Percentiles rank a stretch among this genome's conserved stretches.
phyloP scores from a whole-genome alignment of 1,140 invertebrate genomes.

The Coenobita brevimanus region DNA sequence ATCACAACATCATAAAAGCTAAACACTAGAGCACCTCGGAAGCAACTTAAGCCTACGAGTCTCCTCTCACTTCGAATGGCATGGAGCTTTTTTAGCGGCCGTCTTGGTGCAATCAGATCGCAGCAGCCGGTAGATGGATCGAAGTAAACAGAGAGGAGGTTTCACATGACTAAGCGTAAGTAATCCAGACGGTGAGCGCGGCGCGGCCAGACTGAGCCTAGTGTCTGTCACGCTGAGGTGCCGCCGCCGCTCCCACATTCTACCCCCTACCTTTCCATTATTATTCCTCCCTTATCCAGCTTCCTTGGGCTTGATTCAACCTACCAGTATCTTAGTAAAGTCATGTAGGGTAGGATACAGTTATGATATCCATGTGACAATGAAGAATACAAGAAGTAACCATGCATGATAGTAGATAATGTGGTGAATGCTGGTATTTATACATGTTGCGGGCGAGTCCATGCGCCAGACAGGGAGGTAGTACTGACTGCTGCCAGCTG shows the following conservation, averaged over 20 bases:
- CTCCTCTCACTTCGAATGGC: conserved; percentile 39
- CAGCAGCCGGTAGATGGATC: conserved; percentile 39
- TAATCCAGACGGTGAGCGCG: conserved; percentile 6
- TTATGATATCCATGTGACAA: not conserved
- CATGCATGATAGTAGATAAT: not conserved
- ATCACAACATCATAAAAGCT: conserved; percentile 43
- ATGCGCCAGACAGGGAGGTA: conserved; percentile 57
- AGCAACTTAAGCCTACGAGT: conserved; percentile 16
- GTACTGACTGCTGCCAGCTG: no score
- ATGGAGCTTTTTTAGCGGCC: conserved; percentile 18
- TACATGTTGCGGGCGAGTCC: conserved; percentile 47
- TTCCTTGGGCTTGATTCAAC: no score
- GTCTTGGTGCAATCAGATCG: conserved; percentile 39
- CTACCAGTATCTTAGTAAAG: not conserved
- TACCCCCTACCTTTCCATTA: not conserved
- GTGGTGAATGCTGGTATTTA: conserved; percentile 28
- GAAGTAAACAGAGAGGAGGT: not conserved
- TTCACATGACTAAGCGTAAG: conserved; percentile 37
- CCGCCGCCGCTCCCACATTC: conserved; percentile 19
- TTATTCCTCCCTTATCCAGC: not conserved
- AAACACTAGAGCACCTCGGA: not conserved
- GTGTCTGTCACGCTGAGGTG: conserved; percentile 48
- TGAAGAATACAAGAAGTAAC: not conserved
- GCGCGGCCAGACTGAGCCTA: conserved; percentile 37
- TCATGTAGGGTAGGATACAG: not conserved